phyloP scores from a whole-genome alignment of 2,113 vertebrate genomes.

The Limnothrissa miodon region DNA sequence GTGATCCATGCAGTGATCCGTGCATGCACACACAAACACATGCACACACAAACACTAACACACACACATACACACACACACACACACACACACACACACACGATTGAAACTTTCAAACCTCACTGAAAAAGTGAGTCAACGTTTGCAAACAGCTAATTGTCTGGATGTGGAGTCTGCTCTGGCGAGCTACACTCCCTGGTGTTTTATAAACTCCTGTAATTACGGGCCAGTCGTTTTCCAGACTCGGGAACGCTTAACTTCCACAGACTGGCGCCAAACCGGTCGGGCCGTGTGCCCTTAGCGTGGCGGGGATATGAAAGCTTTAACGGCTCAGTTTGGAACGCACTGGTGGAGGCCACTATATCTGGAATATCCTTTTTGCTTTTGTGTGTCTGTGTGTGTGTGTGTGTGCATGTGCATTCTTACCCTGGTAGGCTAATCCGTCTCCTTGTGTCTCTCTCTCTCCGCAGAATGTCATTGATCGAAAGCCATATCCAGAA shows the following conservation, averaged over 20 bases:
- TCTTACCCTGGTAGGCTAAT: background rate
- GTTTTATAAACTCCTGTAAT: background rate
- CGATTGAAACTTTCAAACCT: too few species aligned
- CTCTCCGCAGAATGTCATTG: constrained; percentile 80
- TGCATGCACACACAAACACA: background rate
- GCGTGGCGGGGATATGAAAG: background rate
- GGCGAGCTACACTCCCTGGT: background rate
- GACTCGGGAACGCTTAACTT: background rate
- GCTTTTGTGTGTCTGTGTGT: background rate
- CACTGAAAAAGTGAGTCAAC: background rate
- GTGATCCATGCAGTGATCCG: background rate
- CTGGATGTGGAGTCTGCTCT: background rate
- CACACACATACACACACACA: background rate
- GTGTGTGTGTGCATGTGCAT: background rate
- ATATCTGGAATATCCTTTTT: background rate
- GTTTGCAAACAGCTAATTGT: background rate
- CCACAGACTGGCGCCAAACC: background rate
- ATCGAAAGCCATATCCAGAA: constrained; percentile 88
- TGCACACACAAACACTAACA: background rate
- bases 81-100: background rate
- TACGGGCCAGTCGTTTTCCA: background rate
- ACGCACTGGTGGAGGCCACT: background rate
- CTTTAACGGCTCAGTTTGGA: background rate
- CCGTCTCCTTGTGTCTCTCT: background rate
- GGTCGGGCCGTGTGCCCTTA: background rate